Evolutionary conservation across 2,797 vertebrate species (phyloP).

Genomic region (Microctenopoma lineatum): DNA sequence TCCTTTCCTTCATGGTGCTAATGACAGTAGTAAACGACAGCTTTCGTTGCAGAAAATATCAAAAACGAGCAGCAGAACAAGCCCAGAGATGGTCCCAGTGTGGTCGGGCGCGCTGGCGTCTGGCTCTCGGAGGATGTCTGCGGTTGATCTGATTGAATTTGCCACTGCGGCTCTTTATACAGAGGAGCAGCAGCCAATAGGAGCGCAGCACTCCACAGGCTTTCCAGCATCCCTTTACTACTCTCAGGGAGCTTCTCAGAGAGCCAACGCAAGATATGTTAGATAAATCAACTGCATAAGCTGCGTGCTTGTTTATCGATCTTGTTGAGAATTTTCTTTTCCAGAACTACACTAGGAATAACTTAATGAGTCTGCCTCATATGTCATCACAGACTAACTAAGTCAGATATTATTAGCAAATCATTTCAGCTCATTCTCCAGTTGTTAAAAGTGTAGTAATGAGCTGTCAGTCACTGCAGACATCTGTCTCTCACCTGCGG

Average conservation of each 20-base stretch:
- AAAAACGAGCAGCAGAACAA: conserved; percentile 10
- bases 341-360: not conserved
- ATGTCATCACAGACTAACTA: not conserved
- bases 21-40: not conserved
- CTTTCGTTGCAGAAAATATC: not conserved
- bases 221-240: conserved; percentile 41
- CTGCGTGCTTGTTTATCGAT: not conserved
- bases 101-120: conserved; percentile 10
- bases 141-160: conserved; percentile 80
- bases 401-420: not conserved
- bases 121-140: conserved; percentile 45
- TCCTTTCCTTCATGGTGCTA: conserved; percentile 90
- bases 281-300: not conserved
- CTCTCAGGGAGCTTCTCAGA: conserved; percentile 35
- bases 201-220: conserved; percentile 61
- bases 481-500: conserved; percentile 32
- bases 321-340: not conserved
- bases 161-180: conserved; percentile 80
- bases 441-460: not conserved
- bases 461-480: conserved; percentile 25
- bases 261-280: conserved; percentile 10
- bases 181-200: conserved; percentile 76
- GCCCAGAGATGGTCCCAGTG: conserved; percentile 23
- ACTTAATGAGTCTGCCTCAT: not conserved
- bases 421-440: not conserved